These are phyloP conservation scores for Oscarella lobularis DNA, from an alignment of 37 sponge, comb jelly and placozoan species.

Conservation along the genomic window DNA sequence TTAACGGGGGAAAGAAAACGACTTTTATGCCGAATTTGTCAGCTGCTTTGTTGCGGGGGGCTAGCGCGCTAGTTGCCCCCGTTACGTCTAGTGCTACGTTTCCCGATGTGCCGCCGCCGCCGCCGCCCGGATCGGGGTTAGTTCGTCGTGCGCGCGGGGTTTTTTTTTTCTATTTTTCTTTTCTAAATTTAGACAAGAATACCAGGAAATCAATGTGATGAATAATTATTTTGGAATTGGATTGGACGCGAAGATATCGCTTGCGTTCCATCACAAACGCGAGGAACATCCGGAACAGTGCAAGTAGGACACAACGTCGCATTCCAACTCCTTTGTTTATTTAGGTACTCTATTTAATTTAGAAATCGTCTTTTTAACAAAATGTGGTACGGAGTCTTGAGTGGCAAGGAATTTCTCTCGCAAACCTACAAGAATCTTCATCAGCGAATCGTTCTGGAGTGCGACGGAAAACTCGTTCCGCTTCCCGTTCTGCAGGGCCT, in stretches of 20 bases:
- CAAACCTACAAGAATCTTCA: slow-evolving; percentile 49
- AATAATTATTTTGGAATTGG: slow-evolving; percentile 94
- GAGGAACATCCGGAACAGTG: slow-evolving; percentile 70
- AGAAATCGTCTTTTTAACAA: slow-evolving; percentile 72
- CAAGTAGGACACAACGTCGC: slow-evolving; percentile 24
- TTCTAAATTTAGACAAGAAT: neutral
- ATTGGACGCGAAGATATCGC: slow-evolving; percentile 77
- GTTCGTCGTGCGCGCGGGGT: no score
- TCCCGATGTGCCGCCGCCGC: no score
- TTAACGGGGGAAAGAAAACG: neutral
- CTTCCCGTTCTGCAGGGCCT: slow-evolving; percentile 78
- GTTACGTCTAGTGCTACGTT: neutral
- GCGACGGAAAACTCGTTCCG: slow-evolving; percentile 58
- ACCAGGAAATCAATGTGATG: slow-evolving; percentile 57
- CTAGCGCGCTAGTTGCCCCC: slow-evolving; percentile 4
- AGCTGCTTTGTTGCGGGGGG: neutral
- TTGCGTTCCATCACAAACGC: slow-evolving; percentile 64
- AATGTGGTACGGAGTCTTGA: slow-evolving; percentile 55
- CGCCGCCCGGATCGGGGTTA: no score
- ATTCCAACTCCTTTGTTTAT: neutral
- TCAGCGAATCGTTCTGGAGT: slow-evolving; percentile 47
- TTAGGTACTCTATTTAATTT: neutral
- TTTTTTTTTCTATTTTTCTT: no score
- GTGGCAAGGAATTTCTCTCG: slow-evolving; percentile 66
- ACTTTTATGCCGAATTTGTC: neutral